Conservation (phyloP, 2,888 invertebrate genomes). For the Ctenicera cuprea region DNA sequence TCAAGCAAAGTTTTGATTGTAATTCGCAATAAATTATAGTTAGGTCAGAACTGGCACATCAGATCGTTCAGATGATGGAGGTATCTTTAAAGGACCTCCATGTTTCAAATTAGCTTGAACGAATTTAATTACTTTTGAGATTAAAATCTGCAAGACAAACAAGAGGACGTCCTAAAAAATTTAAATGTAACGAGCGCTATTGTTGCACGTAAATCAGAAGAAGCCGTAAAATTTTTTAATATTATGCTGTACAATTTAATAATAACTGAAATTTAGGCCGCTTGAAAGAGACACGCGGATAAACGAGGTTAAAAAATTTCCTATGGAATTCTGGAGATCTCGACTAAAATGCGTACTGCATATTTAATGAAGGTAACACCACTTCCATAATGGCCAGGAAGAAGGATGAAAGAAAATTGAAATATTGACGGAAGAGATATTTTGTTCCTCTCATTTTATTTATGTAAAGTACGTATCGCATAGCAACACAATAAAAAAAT, state of each 20-base stretch:
- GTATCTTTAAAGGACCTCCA: too few species aligned
- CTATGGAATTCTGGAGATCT: conserved; percentile 32
- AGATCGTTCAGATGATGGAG: too few species aligned
- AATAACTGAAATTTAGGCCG: conserved; percentile 24
- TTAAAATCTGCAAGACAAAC: too few species aligned
- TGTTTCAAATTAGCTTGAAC: background rate
- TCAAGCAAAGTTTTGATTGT: background rate
- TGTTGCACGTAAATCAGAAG: background rate
- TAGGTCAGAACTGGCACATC: background rate
- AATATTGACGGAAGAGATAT: conserved; percentile 14
- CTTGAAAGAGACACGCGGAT: conserved; percentile 19
- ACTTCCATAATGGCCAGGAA: conserved; percentile 2
- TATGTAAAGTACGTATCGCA: conserved; percentile 1
- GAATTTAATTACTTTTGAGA: background rate
- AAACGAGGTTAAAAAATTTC: conserved; percentile 34
- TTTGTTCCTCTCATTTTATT: conserved; percentile 6
- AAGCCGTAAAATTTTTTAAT: conserved; percentile 14
- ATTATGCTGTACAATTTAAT: conserved; percentile 30
- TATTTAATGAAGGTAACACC: conserved; percentile 34
- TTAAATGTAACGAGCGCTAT: background rate
- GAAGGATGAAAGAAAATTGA: background rate
- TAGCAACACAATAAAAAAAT: background rate
- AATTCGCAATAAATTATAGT: background rate
- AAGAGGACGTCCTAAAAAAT: background rate
- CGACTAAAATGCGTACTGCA: conserved; percentile 37